Percentiles rank a stretch among this genome's conserved stretches.
phyloP scores from a whole-genome alignment of 2,888 invertebrate genomes.

The Saturnia japonica region DNA sequence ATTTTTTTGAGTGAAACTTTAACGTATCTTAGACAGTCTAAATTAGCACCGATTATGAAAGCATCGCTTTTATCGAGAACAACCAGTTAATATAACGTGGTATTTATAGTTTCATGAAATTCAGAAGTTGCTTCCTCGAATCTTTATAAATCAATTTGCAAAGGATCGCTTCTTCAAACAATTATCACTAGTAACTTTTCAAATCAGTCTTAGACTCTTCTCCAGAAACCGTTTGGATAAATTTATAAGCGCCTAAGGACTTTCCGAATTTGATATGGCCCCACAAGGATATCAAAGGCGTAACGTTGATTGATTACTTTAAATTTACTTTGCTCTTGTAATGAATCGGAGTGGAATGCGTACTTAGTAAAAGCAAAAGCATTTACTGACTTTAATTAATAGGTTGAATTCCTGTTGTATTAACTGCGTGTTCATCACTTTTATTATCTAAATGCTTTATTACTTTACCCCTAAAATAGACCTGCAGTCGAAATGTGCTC shows the following conservation, averaged over 20 bases:
- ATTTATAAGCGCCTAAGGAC: slow-evolving; percentile 24
- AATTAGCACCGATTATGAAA: not conserved
- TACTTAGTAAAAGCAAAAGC: slow-evolving; percentile 22
- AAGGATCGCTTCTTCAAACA: slow-evolving; percentile 14
- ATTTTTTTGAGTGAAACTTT: not conserved
- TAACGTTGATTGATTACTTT: slow-evolving; percentile 45
- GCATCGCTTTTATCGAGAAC: not conserved
- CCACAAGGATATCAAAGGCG: slow-evolving; percentile 38
- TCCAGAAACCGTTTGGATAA: slow-evolving; percentile 20
- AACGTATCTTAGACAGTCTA: not conserved
- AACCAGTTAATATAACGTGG: not conserved
- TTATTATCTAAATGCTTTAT: not conserved
- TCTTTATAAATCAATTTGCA: slow-evolving; percentile 9
- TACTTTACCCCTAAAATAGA: not conserved
- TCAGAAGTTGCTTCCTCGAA: not conserved
- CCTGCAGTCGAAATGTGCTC: not conserved
- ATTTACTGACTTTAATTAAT: slow-evolving; percentile 30
- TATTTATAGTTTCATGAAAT: not conserved
- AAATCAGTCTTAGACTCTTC: slow-evolving; percentile 11
- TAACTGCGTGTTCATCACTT: not conserved
- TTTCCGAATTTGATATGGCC: slow-evolving; percentile 27
- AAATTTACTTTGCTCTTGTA: slow-evolving; percentile 30
- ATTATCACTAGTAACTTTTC: slow-evolving; percentile 6
- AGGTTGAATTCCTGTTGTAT: not conserved
- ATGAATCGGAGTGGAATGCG: slow-evolving; percentile 30